A percentile compares a stretch with the other conserved stretches of the same genome.
phyloP scores from a whole-genome alignment of 2,797 vertebrate species.

The Lepidocolaptes lacrymiger region DNA sequence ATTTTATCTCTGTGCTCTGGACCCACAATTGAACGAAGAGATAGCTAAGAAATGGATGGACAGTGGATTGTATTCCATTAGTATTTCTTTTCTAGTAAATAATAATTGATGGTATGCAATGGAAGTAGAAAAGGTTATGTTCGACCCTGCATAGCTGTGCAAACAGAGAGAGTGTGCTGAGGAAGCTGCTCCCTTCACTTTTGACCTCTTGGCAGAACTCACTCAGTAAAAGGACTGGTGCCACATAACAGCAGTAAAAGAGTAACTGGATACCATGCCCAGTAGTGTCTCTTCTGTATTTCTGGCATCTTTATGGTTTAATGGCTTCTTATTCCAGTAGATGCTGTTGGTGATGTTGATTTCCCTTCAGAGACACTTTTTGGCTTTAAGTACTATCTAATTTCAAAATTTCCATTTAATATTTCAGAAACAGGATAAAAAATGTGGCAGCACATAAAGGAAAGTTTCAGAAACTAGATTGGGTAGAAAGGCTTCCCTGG shows the following conservation, averaged over 20 bases:
- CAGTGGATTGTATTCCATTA: neutral
- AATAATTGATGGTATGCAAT: neutral
- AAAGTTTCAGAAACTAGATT: neutral
- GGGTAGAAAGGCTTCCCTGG: neutral
- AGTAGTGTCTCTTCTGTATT: neutral
- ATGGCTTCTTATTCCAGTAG: neutral
- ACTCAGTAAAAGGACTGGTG: neutral
- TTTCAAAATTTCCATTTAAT: neutral
- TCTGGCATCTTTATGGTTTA: neutral
- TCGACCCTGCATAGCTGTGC: neutral
- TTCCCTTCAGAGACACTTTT: neutral
- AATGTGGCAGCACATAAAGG: neutral
- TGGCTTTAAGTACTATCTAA: neutral
- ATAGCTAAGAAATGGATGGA: neutral
- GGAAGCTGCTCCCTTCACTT: neutral
- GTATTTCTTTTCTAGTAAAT: neutral
- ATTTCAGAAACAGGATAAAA: neutral
- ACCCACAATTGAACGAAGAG: neutral
- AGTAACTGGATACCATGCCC: neutral
- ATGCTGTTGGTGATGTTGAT: neutral
- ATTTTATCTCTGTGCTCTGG: neutral
- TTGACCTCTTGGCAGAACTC: neutral
- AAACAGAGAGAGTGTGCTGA: neutral
- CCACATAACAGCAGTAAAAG: neutral
- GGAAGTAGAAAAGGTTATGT: neutral